These are phyloP conservation scores for Apamea crenata DNA, from an alignment of 2,888 invertebrate species.

Conservation along the genomic window DNA sequence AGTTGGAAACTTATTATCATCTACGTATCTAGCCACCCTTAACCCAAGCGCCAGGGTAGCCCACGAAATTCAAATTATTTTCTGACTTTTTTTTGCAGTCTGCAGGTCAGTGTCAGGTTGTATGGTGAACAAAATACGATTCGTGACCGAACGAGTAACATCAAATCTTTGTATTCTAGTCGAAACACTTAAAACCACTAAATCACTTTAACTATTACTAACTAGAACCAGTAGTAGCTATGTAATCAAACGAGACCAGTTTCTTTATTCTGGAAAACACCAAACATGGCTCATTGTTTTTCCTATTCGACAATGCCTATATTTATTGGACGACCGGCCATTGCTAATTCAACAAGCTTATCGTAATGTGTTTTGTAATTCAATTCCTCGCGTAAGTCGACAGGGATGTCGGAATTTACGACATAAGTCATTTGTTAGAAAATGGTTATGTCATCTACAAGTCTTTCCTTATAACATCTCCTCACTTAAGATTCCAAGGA, in stretches of 20 bases:
- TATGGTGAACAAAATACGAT: neutral
- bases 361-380: constrained; percentile 50
- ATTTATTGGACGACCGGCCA: constrained; percentile 55
- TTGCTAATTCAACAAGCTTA: constrained; percentile 51
- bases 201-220: neutral
- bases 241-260: constrained; percentile 26
- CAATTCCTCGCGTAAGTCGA: constrained; percentile 44
- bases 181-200: neutral
- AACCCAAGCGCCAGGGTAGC: too few relatives aligned
- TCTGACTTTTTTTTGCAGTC: too few relatives aligned
- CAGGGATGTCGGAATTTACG: constrained; percentile 64
- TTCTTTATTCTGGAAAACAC: constrained; percentile 52
- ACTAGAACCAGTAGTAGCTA: constrained; percentile 20
- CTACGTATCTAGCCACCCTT: neutral
- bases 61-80: neutral
- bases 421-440: constrained; percentile 59
- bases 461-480: constrained; percentile 51
- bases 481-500: constrained; percentile 47
- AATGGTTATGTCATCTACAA: constrained; percentile 59
- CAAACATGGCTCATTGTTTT: constrained; percentile 62
- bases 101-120: too few relatives aligned
- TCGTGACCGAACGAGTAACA: neutral
- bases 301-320: constrained; percentile 59
- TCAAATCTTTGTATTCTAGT: neutral
- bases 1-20: neutral